These are phyloP conservation scores for Oncorhynchus clarkii DNA, from an alignment of 2,113 vertebrate species.

Conservation along the genomic window DNA sequence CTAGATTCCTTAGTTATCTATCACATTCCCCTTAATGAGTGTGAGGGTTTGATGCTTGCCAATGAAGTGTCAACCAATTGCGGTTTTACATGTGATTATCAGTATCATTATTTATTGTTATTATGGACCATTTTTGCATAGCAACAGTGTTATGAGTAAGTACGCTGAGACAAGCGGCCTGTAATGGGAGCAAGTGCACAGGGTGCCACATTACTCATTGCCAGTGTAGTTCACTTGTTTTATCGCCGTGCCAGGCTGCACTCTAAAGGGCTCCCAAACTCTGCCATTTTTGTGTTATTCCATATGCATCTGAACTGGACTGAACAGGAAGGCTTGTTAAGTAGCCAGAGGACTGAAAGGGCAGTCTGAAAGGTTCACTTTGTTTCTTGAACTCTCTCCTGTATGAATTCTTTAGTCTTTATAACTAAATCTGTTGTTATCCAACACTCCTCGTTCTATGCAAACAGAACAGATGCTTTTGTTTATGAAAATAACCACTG, in stretches of 20 bases:
- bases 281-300: slow-evolving; percentile 9
- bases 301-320: slow-evolving; percentile 13
- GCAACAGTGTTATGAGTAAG: slow-evolving; percentile 62
- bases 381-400: neutral
- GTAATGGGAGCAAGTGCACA: slow-evolving; percentile 38
- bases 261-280: slow-evolving; percentile 23
- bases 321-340: slow-evolving; percentile 14
- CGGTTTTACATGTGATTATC: slow-evolving; percentile 48
- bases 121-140: slow-evolving; percentile 42
- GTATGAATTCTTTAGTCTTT: neutral
- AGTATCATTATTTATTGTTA: slow-evolving; percentile 46
- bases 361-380: slow-evolving; percentile 17
- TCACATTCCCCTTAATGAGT: slow-evolving; percentile 39
- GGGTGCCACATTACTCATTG: slow-evolving; percentile 47
- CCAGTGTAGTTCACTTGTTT: slow-evolving; percentile 47
- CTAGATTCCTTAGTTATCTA: slow-evolving; percentile 27
- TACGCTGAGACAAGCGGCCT: slow-evolving; percentile 45
- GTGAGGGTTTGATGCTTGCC: slow-evolving; percentile 40
- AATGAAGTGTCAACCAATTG: slow-evolving; percentile 58
- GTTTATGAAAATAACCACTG: neutral
- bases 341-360: slow-evolving; percentile 5
- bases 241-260: slow-evolving; percentile 43
- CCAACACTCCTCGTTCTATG: too few species aligned
- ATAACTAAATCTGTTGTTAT: too few species aligned
- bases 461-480: neutral